Conservation (phyloP, 2,888 invertebrate genomes). For the Caenorhabditis sulstoni region DNA sequence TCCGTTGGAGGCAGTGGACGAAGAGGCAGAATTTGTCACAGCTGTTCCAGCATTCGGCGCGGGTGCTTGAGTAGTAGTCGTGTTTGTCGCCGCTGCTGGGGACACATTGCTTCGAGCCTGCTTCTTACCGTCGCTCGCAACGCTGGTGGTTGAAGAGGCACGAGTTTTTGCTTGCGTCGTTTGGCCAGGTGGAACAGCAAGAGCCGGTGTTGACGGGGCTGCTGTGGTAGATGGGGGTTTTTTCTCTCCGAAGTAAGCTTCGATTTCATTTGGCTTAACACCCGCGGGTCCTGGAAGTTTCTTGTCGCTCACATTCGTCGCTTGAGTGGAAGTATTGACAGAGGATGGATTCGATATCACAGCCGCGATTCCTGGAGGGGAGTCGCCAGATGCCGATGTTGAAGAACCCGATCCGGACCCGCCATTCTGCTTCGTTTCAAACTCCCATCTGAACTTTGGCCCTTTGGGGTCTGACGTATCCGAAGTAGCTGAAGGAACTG, state of each 20-base stretch:
- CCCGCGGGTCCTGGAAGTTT: conserved; percentile 44
- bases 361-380: conserved; percentile 8
- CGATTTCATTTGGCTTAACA: conserved; percentile 46
- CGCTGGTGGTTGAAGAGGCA: conserved; percentile 47
- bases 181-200: conserved; percentile 8
- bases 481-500: too few relatives aligned
- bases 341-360: background rate
- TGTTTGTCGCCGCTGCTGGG: background rate
- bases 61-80: background rate
- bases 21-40: conserved; percentile 9
- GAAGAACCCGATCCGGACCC: background rate
- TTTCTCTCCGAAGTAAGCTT: conserved; percentile 53
- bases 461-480: too few relatives aligned
- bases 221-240: conserved; percentile 1
- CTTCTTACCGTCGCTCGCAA: conserved; percentile 46
- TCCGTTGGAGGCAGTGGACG: conserved; percentile 20
- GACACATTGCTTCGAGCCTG: conserved; percentile 19
- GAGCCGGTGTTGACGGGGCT: background rate
- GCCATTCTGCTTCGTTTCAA: too few relatives aligned
- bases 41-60: background rate
- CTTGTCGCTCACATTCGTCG: background rate
- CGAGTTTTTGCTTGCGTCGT: conserved; percentile 30
- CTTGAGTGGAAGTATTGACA: background rate
- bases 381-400: conserved; percentile 27
- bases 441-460: too few relatives aligned